Percentiles rank a stretch among this genome's conserved stretches.
These are phyloP conservation scores for Athene noctua DNA, from an alignment of 2,113 vertebrate species.

Conservation along the genomic window DNA sequence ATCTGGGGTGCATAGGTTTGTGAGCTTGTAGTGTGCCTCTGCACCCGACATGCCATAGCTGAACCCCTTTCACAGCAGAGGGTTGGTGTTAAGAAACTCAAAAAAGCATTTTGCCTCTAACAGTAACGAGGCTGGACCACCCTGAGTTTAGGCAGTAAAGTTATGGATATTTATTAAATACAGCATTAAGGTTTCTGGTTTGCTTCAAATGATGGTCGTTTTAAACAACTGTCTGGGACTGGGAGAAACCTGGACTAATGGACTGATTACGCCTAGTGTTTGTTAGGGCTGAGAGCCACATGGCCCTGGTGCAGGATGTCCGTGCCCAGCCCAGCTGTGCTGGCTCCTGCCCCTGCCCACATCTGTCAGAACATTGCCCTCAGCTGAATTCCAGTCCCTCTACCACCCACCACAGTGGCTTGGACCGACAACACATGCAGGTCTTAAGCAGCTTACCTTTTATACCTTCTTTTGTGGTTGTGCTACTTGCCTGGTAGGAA, in stretches of 20 bases:
- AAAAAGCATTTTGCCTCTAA: neutral
- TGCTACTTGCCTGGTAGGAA: neutral
- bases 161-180: slow-evolving; percentile 18
- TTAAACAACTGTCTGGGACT: slow-evolving; percentile 34
- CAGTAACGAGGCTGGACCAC: neutral
- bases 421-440: accelerated
- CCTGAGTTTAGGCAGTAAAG: neutral
- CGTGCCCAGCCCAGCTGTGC: neutral
- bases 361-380: neutral
- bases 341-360: neutral
- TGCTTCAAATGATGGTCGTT: slow-evolving; percentile 32
- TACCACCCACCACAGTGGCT: accelerated
- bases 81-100: neutral
- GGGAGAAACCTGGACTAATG: slow-evolving; percentile 20
- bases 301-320: neutral
- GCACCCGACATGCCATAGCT: neutral
- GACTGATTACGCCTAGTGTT: neutral
- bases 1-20: neutral
- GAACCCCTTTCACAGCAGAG: neutral
- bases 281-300: neutral
- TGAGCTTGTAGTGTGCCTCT: neutral
- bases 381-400: neutral
- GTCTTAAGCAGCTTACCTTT: neutral
- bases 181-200: slow-evolving; percentile 23
- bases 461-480: neutral